Base-by-base conservation (phyloP, 2,113 vertebrate species). In the Lanius ludovicianus region DNA sequence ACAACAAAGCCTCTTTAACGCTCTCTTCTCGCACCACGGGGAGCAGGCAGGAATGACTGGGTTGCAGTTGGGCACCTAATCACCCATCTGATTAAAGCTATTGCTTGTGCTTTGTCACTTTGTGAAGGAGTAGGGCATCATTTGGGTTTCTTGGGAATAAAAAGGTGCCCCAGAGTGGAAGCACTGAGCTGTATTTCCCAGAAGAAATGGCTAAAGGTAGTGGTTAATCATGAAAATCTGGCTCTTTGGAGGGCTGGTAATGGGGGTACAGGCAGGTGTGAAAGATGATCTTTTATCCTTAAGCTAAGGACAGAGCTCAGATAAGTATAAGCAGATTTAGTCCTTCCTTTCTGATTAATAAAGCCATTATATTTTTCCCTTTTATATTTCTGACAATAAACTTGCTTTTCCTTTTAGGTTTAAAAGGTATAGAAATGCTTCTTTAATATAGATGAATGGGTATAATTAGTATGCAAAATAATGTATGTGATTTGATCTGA, bases 1-100 rank as follows among this genome's bases (percentile, higher is more conserved):
- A 56, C 62, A 86, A 25, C 31, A 9, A 67, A 83, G 71, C 30
- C 44, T 65, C 62, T 28, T 50, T 37, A 74, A 37, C 0, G 3
- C 15, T 46, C 21, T n/a, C 59, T 31, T n/a, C 0, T 0, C 30
- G 49, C 17, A 0, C 39, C 4, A 4, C 13, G 3, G n/a, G 31
- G 50, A 37, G 46, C 25, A 69, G 60, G 68, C 39, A 49, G 77
- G n/a, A 46, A n/a, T 6, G 73, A 13, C 63, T 50, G 33, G 50
- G 7, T 31, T 84, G 79, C n/a, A 23, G 28, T 2, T 50, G 82
- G 78, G 76, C 19, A 20, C 60, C 65, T 81, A 78, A 78, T 93
- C 49, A 31, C 56, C 44, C 31, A 10, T 49, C 53, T 90, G 75
- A 77, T 76, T 71, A 33, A 59, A 22, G 39, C 31, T 52, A 0